Evolutionary conservation across 2,113 vertebrate genomes (phyloP), one percentile per base, ranked within the genome.

Genomic region (Microcebus lehilahytsara): DNA sequence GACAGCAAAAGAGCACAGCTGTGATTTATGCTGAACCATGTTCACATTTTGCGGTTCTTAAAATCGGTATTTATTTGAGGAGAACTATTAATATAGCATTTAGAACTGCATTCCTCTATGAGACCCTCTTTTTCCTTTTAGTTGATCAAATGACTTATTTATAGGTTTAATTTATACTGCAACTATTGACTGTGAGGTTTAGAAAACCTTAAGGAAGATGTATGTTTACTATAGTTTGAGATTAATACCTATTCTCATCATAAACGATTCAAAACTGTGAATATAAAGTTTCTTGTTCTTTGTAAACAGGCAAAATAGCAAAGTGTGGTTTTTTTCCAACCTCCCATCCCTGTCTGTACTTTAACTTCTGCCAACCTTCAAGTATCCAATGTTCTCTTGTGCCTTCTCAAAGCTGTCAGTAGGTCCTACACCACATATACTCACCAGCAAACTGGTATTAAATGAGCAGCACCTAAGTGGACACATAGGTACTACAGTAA

Each of bases 121-220:
- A 95, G 13, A 42, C 2, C 49, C 0, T n/a, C 67, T 5, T 79
- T 88, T 34, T 60, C 17, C 14, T 42, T 72, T 7, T 77, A 66
- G 69, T 46, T 72, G 67, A 77, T 74, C 81, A 87, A 74, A 78
- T 71, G 46, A 62, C 89, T 83, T 60, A 80, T 80, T 88, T 85
- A 86, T 92, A 66, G 79, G 27, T 83, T 81, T 81, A 75, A 81
- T 53, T 67, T 81, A 49, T 46, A 20, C 51, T 51, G 71, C 9
- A 78, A 46, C 51, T 53, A 34, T 51, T 72, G 53, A 66, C 67
- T 75, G 17, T 40, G 49, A 37, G 7, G 71, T 40, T 72, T 94
- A 25, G 60, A 83, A 96, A 95, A 62, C 9, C 12, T 10, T 49
- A 72, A 78, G 23, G 53, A 75, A 83, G 67, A 56, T 77, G n/a